Evolutionary conservation across 2,797 vertebrate genomes (phyloP), one percentile per base, ranked within the genome.

Genomic region (Otolemur crassicaudatus): DNA sequence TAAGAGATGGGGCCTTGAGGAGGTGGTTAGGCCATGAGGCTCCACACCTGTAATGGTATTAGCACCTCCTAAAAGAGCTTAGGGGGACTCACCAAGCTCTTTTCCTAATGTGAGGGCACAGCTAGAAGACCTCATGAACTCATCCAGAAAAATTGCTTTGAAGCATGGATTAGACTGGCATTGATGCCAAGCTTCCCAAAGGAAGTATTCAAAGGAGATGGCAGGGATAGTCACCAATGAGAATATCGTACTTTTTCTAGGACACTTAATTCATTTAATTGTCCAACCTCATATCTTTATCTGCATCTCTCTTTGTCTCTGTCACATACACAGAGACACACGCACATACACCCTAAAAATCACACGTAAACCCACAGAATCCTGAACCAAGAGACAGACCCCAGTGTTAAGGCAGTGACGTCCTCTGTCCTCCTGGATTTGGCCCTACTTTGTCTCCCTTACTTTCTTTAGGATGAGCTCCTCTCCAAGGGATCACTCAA

Each of bases 341-440:
- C 29, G 5, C 61, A 65, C 63, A 65, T 29, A 65, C 29, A 17
- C 23, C 65, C n/a, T 34, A 17, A 8, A 11, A 12, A 20, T 12
- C 69, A 61, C 19, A 27, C 65, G 7, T 2, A 22, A 23, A 5
- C 11, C 31, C 11, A 72, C 34, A 31, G 10, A 75, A 61, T 29
- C 37, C 29, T 70, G 65, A 46, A 14, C 67, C 3, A 5, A 25
- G 70, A 60, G n/a, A 84, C 49, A 69, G 25, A 49, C 19, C 61
- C 5, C 27, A 27, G 75, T 19, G 34, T 1, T 0, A 31, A 72
- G 20, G 12, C 16, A 17, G 6, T 0, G 1, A 60, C 14, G 7
- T 20, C 61, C 79, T 83, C 29, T 8, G 40, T 76, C 17, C 16
- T 70, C 19, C 9, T 56, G 13, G 7, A 20, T 70, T 58, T n/a